phyloP scores from a whole-genome alignment of 2,113 vertebrate genomes.

The Psephotus haematonotus region DNA sequence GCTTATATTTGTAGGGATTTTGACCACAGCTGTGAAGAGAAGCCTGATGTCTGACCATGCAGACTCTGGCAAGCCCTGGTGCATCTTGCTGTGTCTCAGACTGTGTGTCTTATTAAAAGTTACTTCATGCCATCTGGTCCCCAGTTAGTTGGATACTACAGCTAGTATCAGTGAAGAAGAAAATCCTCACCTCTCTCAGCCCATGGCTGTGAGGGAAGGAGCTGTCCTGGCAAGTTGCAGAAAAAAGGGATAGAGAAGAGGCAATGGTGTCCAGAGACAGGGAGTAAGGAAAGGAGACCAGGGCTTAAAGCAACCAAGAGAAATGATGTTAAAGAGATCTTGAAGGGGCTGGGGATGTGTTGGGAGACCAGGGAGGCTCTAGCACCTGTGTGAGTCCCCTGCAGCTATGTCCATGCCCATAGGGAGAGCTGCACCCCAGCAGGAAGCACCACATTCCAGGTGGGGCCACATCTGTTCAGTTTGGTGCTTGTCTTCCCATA shows the following conservation, averaged over 20 bases:
- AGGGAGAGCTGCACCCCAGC: not conserved
- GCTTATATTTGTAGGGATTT: not conserved
- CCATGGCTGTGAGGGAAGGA: fast-evolving
- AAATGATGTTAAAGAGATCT: not conserved
- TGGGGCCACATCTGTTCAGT: not conserved
- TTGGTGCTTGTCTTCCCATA: not conserved
- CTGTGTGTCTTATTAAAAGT: not conserved
- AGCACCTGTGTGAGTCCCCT: not conserved
- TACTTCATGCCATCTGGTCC: not conserved
- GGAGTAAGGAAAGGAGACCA: not conserved
- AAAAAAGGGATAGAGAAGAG: not conserved
- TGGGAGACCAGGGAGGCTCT: not conserved
- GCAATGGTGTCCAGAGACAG: not conserved
- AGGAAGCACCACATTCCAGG: fast-evolving
- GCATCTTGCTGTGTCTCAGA: not conserved
- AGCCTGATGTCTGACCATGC: fast-evolving
- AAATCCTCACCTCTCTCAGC: not conserved
- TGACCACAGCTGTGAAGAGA: not conserved
- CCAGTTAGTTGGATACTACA: not conserved
- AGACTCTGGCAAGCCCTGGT: not conserved
- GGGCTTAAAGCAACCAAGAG: not conserved
- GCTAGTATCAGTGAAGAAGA: not conserved
- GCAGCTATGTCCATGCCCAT: not conserved
- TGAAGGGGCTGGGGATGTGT: not conserved
- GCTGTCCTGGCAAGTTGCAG: not conserved